Evolutionary conservation across 30 jellyfish, hydroid and myxozoan genomes (phyloP).

Genomic region (Aurelia aurita complex sp. Pacific): DNA sequence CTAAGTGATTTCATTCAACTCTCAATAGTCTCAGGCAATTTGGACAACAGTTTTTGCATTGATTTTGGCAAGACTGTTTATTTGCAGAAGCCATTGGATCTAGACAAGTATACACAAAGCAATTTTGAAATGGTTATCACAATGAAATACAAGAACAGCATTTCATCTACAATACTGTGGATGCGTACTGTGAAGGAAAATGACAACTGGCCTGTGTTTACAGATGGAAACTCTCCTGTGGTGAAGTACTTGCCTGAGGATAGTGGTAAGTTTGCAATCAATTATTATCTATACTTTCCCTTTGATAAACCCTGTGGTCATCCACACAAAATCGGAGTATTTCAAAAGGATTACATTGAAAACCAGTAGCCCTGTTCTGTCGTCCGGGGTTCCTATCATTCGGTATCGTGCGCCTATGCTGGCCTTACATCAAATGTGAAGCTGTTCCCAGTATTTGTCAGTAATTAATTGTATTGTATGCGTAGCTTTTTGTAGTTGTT

Average conservation of each 20-base stretch:
- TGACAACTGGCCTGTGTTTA: constrained; percentile 85
- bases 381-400: too few species aligned
- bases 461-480: too few species aligned
- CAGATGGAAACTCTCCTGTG: constrained; percentile 64
- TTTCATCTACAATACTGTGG: constrained; percentile 50
- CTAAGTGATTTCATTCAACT: constrained; percentile 56
- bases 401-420: too few species aligned
- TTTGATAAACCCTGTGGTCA: too few species aligned
- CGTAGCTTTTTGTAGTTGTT: too few species aligned
- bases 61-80: constrained; percentile 56
- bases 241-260: constrained; percentile 59
- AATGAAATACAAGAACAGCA: constrained; percentile 67
- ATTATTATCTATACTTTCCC: neutral
- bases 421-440: too few species aligned
- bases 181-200: constrained; percentile 55
- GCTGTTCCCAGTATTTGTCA: too few species aligned
- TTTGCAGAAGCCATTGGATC: constrained; percentile 79
- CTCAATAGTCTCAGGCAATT: constrained; percentile 69
- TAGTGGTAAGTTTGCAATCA: constrained; percentile 21
- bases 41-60: constrained; percentile 74
- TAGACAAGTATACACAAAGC: constrained; percentile 39
- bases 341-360: too few species aligned
- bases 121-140: constrained; percentile 45
- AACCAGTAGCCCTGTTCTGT: too few species aligned
- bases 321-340: too few species aligned